Conservation (phyloP, 2,888 invertebrate genomes). For the Oxystoma pomonae region DNA sequence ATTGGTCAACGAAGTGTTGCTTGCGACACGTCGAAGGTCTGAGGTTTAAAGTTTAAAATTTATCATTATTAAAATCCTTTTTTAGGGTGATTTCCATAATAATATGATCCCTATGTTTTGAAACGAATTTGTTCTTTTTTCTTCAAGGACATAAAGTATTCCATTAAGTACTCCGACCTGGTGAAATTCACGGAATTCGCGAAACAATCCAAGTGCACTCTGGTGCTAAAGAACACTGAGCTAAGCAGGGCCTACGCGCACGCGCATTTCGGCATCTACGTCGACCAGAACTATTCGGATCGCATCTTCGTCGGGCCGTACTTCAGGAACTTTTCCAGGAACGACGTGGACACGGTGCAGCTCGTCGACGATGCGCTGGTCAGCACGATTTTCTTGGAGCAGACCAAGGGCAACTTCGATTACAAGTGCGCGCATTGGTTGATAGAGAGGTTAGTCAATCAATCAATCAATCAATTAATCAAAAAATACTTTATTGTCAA, state of each 20-base stretch:
- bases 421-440: slow-evolving; percentile 30
- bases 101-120: no score
- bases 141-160: slow-evolving; percentile 50
- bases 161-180: slow-evolving; percentile 53
- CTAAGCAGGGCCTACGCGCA: slow-evolving; percentile 32
- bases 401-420: slow-evolving; percentile 32
- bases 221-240: slow-evolving; percentile 42
- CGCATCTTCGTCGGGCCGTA: slow-evolving; percentile 46
- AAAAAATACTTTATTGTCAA: no score
- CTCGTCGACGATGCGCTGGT: slow-evolving; percentile 38
- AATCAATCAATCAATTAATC: no score
- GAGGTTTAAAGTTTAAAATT: no score
- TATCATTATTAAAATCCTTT: no score
- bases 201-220: slow-evolving; percentile 49
- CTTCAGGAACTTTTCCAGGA: slow-evolving; percentile 26
- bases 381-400: slow-evolving; percentile 35
- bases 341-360: slow-evolving; percentile 40
- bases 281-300: slow-evolving; percentile 37
- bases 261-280: slow-evolving; percentile 42
- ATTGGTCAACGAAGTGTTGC: no score
- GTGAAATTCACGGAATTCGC: slow-evolving; percentile 51
- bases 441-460: slow-evolving; percentile 20
- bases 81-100: no score
- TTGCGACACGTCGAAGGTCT: no score
- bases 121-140: no score